These are phyloP conservation scores for Columba guinea DNA, from an alignment of 2,797 vertebrate genomes.

Conservation along the genomic window DNA sequence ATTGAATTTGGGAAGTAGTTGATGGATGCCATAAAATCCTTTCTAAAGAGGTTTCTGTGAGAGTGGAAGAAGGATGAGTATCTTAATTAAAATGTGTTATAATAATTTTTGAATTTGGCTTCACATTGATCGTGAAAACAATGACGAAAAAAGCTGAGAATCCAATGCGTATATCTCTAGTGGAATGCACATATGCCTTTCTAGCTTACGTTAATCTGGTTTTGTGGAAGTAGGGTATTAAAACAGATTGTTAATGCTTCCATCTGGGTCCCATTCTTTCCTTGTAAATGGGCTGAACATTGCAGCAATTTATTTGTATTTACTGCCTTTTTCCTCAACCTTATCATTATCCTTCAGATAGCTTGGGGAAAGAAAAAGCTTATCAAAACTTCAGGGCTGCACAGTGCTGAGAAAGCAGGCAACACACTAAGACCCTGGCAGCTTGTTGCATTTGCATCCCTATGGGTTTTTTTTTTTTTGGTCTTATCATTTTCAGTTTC, in stretches of 20 bases:
- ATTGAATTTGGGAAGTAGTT: neutral
- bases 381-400: slow-evolving; percentile 52
- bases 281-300: slow-evolving; percentile 20
- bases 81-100: slow-evolving; percentile 39
- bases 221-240: slow-evolving; percentile 58
- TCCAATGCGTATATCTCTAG: neutral
- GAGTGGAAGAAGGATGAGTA: neutral
- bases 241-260: slow-evolving; percentile 58
- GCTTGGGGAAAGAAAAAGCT: slow-evolving; percentile 31
- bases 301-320: slow-evolving; percentile 59
- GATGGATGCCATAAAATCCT: slow-evolving; percentile 9
- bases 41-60: slow-evolving; percentile 18
- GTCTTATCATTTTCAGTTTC: slow-evolving; percentile 25
- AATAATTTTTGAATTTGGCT: slow-evolving; percentile 30
- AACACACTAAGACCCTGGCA: slow-evolving; percentile 11
- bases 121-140: neutral
- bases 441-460: slow-evolving; percentile 63
- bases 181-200: slow-evolving; percentile 14
- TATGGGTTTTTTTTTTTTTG: slow-evolving; percentile 35
- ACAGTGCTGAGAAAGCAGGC: slow-evolving; percentile 38
- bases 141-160: neutral
- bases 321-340: slow-evolving; percentile 42
- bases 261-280: slow-evolving; percentile 56
- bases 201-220: slow-evolving; percentile 60
- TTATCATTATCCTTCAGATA: slow-evolving; percentile 62